phyloP scores from a whole-genome alignment of 2,888 invertebrate species.

The Saturnia japonica region DNA sequence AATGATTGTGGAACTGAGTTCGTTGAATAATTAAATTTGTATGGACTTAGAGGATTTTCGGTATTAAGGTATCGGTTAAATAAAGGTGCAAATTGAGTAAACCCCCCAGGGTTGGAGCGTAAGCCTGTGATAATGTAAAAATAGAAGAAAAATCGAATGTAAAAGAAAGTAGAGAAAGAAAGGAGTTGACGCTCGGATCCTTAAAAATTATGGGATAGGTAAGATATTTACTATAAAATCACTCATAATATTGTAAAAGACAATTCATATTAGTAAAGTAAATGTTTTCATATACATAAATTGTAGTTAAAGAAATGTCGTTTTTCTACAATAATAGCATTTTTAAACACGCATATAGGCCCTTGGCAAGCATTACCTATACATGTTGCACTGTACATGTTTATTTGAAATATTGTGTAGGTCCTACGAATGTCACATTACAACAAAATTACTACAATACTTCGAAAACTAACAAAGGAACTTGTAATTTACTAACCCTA shows the following conservation, averaged over 20 bases:
- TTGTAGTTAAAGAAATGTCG: conserved; percentile 20
- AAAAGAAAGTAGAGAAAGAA: conserved; percentile 49
- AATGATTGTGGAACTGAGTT: conserved; percentile 55
- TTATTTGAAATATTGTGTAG: not conserved
- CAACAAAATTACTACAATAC: no score
- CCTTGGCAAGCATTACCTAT: not conserved
- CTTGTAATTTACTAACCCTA: not conserved
- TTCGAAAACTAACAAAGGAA: not conserved
- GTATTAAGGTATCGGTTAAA: conserved; percentile 28
- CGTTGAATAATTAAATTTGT: conserved; percentile 29
- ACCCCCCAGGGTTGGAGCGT: conserved; percentile 70
- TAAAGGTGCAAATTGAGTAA: conserved; percentile 68
- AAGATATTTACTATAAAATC: conserved; percentile 15
- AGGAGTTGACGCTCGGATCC: conserved; percentile 58
- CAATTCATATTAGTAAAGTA: conserved; percentile 46
- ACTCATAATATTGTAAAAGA: conserved; percentile 34
- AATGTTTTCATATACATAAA: conserved; percentile 70
- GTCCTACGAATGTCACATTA: not conserved
- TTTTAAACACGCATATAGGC: conserved; percentile 36
- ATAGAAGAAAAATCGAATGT: conserved; percentile 55
- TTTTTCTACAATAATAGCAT: conserved; percentile 41
- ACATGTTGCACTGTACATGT: not conserved
- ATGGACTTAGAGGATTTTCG: not conserved
- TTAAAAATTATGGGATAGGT: conserved; percentile 23
- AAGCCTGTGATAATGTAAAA: conserved; percentile 78